Conservation (phyloP, 2,797 vertebrate species). For the Podarcis siculus region DNA sequence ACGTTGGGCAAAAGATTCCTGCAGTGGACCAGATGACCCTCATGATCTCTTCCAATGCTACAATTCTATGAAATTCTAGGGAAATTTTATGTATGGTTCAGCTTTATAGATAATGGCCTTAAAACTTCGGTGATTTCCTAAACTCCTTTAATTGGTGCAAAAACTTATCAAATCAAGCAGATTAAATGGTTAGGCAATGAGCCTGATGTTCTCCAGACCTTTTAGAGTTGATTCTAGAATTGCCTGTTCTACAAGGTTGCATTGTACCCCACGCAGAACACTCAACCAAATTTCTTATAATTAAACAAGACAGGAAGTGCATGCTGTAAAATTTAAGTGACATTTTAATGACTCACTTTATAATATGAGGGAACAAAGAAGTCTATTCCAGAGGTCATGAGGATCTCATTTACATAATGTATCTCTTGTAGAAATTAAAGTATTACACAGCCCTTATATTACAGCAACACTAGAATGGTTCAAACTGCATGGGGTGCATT, state of each 20-base stretch:
- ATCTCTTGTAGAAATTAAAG: neutral
- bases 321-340: constrained; percentile 19
- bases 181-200: constrained; percentile 48
- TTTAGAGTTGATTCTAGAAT: constrained; percentile 5
- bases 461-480: neutral
- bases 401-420: constrained; percentile 4
- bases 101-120: constrained; percentile 27
- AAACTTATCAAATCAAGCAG: constrained; percentile 19
- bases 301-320: neutral
- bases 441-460: neutral
- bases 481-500: neutral
- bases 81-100: neutral
- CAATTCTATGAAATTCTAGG: too few relatives aligned
- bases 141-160: constrained; percentile 42
- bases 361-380: neutral
- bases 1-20: too few relatives aligned
- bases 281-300: neutral
- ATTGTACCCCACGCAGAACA: neutral
- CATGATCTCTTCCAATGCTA: too few relatives aligned
- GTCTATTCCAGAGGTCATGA: neutral
- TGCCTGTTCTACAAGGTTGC: neutral
- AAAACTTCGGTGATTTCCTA: constrained; percentile 28
- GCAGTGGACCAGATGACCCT: too few relatives aligned
- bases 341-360: constrained; percentile 13
- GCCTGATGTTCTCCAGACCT: neutral